These are phyloP conservation scores for Drosophila asahinai DNA, from an alignment of 1,140 invertebrate genomes.

Conservation along the genomic window DNA sequence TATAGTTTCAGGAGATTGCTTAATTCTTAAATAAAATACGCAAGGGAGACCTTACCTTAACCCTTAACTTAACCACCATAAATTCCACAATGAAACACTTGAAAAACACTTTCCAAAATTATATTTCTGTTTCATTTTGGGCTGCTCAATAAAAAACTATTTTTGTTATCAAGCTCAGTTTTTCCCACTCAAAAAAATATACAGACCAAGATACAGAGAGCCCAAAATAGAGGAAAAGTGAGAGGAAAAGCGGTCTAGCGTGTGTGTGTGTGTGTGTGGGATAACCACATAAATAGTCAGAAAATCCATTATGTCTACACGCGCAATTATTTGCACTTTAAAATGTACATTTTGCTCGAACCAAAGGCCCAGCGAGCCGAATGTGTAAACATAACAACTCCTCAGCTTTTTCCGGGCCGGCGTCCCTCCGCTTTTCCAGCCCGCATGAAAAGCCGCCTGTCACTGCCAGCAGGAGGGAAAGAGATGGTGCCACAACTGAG, in stretches of 20 bases:
- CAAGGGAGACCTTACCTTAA: too few species aligned
- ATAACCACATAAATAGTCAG: slow-evolving; percentile 69
- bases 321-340: slow-evolving; percentile 80
- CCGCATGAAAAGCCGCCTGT: slow-evolving; percentile 58
- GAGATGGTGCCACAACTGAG: background rate
- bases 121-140: slow-evolving; percentile 3
- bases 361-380: slow-evolving; percentile 17
- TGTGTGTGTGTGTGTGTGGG: slow-evolving; percentile 2
- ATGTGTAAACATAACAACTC: slow-evolving; percentile 68
- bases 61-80: too few species aligned
- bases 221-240: background rate
- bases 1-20: too few species aligned
- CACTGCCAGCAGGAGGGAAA: slow-evolving; percentile 30
- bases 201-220: background rate
- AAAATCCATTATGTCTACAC: slow-evolving; percentile 80
- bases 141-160: slow-evolving; percentile 22
- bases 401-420: slow-evolving; percentile 39
- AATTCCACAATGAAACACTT: background rate
- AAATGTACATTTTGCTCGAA: slow-evolving; percentile 68
- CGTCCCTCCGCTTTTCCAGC: slow-evolving; percentile 30
- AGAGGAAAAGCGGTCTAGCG: background rate
- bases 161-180: slow-evolving; percentile 13
- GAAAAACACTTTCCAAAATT: background rate
- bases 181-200: background rate
- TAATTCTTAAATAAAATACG: too few species aligned